Percentiles rank a stretch among this genome's conserved stretches.
phyloP scores from a whole-genome alignment of 1,140 invertebrate genomes.

The Tetramorium parvispinum region DNA sequence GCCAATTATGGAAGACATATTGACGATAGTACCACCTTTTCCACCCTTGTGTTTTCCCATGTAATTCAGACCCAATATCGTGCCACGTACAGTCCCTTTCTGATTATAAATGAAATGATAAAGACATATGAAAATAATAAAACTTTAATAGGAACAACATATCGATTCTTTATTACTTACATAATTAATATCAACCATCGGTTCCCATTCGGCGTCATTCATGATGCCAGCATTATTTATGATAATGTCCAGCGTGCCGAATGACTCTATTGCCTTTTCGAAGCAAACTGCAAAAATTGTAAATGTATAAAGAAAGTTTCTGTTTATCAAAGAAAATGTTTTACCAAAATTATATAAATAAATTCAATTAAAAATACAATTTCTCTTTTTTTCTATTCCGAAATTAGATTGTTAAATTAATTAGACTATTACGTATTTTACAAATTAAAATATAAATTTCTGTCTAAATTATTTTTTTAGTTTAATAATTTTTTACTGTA shows the following conservation, averaged over 20 bases:
- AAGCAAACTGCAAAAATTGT: slow-evolving; percentile 76
- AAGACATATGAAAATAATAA: slow-evolving; percentile 86
- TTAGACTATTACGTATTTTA: background rate
- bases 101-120: slow-evolving; percentile 76
- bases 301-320: background rate
- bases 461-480: background rate
- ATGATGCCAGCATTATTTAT: slow-evolving; percentile 85
- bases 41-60: slow-evolving; percentile 81
- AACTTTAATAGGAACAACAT: background rate
- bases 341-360: background rate
- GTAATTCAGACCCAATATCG: slow-evolving; percentile 81
- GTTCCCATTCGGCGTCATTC: slow-evolving; percentile 82
- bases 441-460: background rate
- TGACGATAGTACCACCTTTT: slow-evolving; percentile 80
- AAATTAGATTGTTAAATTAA: background rate
- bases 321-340: background rate
- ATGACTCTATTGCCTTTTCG: slow-evolving; percentile 73
- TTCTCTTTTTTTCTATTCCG: background rate
- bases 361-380: background rate
- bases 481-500: background rate
- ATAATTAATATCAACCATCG: slow-evolving; percentile 83
- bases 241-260: slow-evolving; percentile 82
- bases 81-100: slow-evolving; percentile 79
- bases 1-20: slow-evolving; percentile 79
- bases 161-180: slow-evolving; percentile 71